Evolutionary conservation across 1,140 invertebrate genomes (phyloP), one percentile per base, ranked within the genome.

Genomic region (Mercenaria mercenaria): DNA sequence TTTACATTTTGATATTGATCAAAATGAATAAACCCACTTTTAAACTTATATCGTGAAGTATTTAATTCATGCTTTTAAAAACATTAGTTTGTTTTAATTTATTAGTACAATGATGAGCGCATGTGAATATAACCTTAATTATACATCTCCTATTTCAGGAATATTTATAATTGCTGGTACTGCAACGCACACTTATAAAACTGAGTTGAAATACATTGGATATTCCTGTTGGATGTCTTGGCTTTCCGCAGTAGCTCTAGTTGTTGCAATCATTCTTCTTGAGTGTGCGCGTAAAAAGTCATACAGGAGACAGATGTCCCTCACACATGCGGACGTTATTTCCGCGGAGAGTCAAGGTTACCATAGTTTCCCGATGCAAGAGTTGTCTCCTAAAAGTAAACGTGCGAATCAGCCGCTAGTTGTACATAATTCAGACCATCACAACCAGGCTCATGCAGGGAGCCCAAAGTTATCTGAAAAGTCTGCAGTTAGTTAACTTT

Each of bases 191-290:
- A 43, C 72, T 1, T 76, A n/a, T 34, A 76, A 50, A n/a, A 50
- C 41, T 3, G 41, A 76, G 4, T 26, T 76, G 47, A 10, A 43
- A 10, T 20, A 47, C 0, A 6, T 76, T 0, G 72, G 72, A 10
- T 76, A 76, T 29, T 76, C 72, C n/a, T 76, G 72, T 76, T 76
- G 72, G 72, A 13, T 76, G 41, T 50, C 34, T 29, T 76, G 72
- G 72, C 4, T 76, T 0, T 29, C 72, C 3, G 18, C 18, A 20
- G 72, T 11, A 26, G 23, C 26, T 23, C 72, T 76, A 1, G 23
- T 76, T 3, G 72, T 76, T n/a, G 39, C 72, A 10, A 26, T 43
- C 26, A 50, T 76, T 13, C 23, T 76, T 1, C 37, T 76, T n/a
- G 72, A 76, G 26, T 76, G 72, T 39, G 72, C 39, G n/a, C 18